Evolutionary conservation across 2,113 vertebrate species (phyloP).

Genomic region (human (Homo sapiens)): GRCh38 chr17:56500001-56500500

Average conservation of each 20-base stretch:
- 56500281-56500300: not conserved
- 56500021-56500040: conserved; percentile 67
- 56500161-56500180: not conserved
- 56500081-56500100: not conserved
- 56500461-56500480: conserved; percentile 23
- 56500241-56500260: not conserved
- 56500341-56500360: conserved; percentile 15
- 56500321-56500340: conserved; percentile 4
- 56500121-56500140: not conserved
- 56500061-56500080: not conserved
- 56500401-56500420: conserved; percentile 21
- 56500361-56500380: conserved; percentile 34
- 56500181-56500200: not conserved
- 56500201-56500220: not conserved
- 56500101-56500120: conserved; percentile 19
- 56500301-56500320: not conserved
- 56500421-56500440: not conserved
- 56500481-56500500: conserved; percentile 20
- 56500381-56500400: conserved; percentile 21
- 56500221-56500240: conserved; percentile 26
- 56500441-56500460: not conserved
- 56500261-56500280: conserved; percentile 22
- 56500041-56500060: conserved; percentile 70
- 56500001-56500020: conserved; percentile 59
- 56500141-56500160: conserved; percentile 30